Evolutionary conservation across 2,113 vertebrate species (phyloP).

Genomic region (Nannobrachium achirus): DNA sequence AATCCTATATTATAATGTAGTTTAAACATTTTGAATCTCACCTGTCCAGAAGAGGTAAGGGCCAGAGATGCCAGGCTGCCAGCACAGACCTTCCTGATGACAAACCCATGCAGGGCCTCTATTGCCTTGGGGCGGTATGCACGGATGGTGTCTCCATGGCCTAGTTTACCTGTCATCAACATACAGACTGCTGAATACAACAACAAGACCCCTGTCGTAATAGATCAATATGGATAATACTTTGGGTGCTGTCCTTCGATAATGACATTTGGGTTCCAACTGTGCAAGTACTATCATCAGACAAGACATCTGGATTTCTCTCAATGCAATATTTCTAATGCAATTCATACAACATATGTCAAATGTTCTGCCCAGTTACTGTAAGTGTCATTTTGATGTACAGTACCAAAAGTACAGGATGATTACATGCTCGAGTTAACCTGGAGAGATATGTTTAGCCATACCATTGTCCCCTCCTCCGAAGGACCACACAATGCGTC

Average conservation of each 20-base stretch:
- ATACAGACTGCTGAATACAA: neutral
- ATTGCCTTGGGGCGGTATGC: constrained; percentile 84
- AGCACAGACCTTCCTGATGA: constrained; percentile 84
- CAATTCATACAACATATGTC: too few relatives aligned
- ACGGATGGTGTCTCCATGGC: constrained; percentile 84
- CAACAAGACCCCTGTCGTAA: neutral
- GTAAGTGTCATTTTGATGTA: too few relatives aligned
- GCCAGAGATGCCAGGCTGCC: constrained; percentile 84
- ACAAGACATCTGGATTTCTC: too few relatives aligned
- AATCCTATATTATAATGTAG: too few relatives aligned
- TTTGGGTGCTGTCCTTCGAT: too few relatives aligned
- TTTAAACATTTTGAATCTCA: constrained; percentile 42
- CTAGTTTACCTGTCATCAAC: constrained; percentile 80
- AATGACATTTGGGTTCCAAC: too few relatives aligned
- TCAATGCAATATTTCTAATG: neutral
- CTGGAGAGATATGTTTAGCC: too few relatives aligned
- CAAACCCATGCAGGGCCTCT: constrained; percentile 81
- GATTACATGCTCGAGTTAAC: too few relatives aligned
- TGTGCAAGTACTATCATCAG: too few relatives aligned
- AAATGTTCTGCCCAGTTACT: too few relatives aligned
- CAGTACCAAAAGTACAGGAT: too few relatives aligned
- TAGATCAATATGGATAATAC: neutral
- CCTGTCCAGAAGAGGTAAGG: constrained; percentile 84
- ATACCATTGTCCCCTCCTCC: constrained; percentile 84
- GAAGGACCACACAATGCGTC: constrained; percentile 84